Evolutionary conservation across 1,140 invertebrate species (phyloP).

Genomic region (Orussus abietinus): DNA sequence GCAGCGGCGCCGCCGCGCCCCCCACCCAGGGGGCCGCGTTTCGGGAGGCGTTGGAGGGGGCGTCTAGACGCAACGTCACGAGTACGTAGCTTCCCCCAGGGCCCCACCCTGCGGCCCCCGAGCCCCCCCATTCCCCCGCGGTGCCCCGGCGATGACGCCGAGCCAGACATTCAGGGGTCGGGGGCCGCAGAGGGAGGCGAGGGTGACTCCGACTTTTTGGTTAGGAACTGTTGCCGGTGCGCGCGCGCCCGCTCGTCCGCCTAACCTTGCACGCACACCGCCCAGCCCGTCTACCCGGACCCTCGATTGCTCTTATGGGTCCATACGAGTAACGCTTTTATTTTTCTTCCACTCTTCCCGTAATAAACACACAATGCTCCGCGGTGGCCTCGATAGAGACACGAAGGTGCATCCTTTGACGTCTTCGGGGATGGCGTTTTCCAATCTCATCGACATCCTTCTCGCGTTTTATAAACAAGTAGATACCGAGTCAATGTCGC

Average conservation of each 20-base stretch:
- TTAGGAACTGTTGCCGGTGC: slow-evolving; percentile 45
- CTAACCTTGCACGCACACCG: no score
- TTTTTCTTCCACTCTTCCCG: no score
- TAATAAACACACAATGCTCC: no score
- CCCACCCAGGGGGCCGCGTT: slow-evolving; percentile 35
- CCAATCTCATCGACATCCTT: no score
- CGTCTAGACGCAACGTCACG: slow-evolving; percentile 54
- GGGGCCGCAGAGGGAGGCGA: slow-evolving; percentile 28
- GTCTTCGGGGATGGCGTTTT: no score
- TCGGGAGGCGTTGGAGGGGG: slow-evolving; percentile 46
- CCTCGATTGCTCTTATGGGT: slow-evolving; percentile 6
- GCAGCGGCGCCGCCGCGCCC: slow-evolving; percentile 7
- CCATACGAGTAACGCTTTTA: not conserved
- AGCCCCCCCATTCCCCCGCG: slow-evolving; percentile 19
- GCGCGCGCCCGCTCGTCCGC: slow-evolving; percentile 9
- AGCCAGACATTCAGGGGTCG: slow-evolving; percentile 39
- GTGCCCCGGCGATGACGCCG: slow-evolving; percentile 40
- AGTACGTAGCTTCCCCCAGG: slow-evolving; percentile 44
- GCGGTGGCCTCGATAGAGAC: no score
- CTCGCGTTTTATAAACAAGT: no score
- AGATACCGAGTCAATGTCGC: no score
- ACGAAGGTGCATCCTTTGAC: no score
- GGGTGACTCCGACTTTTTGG: slow-evolving; percentile 48
- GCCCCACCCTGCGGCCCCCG: slow-evolving; percentile 26
- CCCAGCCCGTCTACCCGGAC: no score